Evolutionary conservation across 2,888 invertebrate species (phyloP).

Genomic region (Willowsia nigromaculata): DNA sequence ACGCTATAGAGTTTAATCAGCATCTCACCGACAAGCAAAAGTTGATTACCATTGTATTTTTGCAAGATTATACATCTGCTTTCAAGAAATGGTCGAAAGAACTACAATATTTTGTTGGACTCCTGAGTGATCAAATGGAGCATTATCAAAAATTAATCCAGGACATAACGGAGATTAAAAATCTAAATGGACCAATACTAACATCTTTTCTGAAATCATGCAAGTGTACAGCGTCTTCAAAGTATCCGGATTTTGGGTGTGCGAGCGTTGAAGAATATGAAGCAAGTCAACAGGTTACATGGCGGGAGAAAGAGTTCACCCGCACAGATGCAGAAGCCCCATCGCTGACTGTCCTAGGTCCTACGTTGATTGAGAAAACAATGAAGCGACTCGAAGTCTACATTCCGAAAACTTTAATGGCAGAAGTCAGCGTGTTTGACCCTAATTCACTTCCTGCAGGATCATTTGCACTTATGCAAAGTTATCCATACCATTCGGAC

Average conservation of each 20-base stretch:
- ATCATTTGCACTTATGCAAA: background rate
- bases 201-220: background rate
- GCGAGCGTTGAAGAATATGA: background rate
- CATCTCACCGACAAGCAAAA: background rate
- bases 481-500: background rate
- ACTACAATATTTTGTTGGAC: background rate
- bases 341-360: background rate
- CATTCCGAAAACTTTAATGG: background rate
- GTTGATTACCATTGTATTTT: background rate
- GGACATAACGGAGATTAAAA: background rate
- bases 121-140: background rate
- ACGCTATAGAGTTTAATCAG: background rate
- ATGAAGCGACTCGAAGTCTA: background rate
- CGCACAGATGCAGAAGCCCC: background rate
- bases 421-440: background rate
- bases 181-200: background rate
- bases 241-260: background rate
- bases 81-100: conserved; percentile 37
- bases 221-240: background rate
- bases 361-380: background rate
- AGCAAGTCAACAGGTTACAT: background rate
- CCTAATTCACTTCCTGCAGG: background rate
- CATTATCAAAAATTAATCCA: background rate
- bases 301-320: background rate
- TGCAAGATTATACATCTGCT: background rate